Conservation (phyloP, 2,797 vertebrate genomes). For the Phoeniculus purpureus region DNA sequence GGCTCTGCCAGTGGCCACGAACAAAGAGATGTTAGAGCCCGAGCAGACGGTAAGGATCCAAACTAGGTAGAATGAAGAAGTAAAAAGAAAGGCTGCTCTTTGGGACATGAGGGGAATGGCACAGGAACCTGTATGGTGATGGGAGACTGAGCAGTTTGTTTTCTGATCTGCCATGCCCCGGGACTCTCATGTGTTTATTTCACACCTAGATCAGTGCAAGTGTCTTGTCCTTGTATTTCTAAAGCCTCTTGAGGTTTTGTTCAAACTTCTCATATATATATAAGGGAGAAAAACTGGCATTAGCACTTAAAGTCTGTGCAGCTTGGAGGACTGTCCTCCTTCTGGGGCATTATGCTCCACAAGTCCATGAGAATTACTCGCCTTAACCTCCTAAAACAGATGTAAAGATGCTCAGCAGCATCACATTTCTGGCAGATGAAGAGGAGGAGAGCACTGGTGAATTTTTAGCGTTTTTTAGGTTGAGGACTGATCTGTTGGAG, state of each 20-base stretch:
- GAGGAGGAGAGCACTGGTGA: background rate
- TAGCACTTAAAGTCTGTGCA: background rate
- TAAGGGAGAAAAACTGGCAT: background rate
- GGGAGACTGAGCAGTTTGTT: background rate
- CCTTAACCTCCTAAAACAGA: background rate
- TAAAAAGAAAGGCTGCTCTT: background rate
- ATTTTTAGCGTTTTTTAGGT: background rate
- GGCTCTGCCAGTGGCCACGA: conserved; percentile 56
- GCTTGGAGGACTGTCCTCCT: background rate
- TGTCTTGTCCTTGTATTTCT: background rate
- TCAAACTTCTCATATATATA: accelerated
- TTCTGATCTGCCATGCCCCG: background rate
- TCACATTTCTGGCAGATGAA: background rate
- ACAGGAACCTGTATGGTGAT: background rate
- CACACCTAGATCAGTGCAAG: background rate
- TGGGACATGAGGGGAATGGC: background rate
- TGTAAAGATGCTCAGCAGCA: background rate
- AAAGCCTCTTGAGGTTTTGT: background rate
- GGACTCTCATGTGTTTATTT: background rate
- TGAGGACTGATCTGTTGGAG: too few relatives aligned
- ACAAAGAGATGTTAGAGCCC: conserved; percentile 77
- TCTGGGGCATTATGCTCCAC: background rate
- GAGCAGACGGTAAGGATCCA: conserved; percentile 78
- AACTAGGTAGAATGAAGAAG: background rate
- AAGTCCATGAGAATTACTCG: background rate